Conservation (phyloP, 1,140 invertebrate species). For the Ganaspis sp. region DNA sequence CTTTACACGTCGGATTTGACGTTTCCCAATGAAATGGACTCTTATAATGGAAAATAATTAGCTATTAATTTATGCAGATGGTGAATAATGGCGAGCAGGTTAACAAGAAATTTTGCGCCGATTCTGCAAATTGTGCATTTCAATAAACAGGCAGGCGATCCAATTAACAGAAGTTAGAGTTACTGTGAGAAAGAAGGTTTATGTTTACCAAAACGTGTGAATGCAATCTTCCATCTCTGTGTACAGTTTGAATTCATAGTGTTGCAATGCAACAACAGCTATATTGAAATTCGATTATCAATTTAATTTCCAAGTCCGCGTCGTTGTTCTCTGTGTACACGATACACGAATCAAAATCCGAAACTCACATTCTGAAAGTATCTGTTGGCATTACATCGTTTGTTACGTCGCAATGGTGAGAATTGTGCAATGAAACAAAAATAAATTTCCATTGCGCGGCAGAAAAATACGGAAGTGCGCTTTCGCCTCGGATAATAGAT, state of each 20-base stretch:
- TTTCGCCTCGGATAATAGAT: slow-evolving; percentile 64
- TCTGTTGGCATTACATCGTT: slow-evolving; percentile 45
- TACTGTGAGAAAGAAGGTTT: slow-evolving; percentile 1
- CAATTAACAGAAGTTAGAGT: neutral
- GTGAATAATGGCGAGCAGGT: too few relatives aligned
- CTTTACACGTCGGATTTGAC: too few relatives aligned
- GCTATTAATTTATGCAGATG: too few relatives aligned
- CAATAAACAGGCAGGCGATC: neutral
- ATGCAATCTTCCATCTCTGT: neutral
- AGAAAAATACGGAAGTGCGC: slow-evolving; percentile 56
- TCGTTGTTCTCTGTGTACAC: neutral
- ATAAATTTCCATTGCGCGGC: slow-evolving; percentile 55
- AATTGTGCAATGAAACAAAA: slow-evolving; percentile 54
- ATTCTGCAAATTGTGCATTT: neutral
- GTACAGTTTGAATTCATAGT: neutral
- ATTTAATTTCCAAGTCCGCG: slow-evolving; percentile 8
- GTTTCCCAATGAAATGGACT: too few relatives aligned
- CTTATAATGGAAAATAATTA: too few relatives aligned
- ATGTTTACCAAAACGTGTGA: neutral
- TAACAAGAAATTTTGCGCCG: neutral
- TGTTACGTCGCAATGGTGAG: slow-evolving; percentile 43
- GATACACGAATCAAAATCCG: slow-evolving; percentile 44
- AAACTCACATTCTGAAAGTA: slow-evolving; percentile 41
- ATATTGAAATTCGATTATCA: slow-evolving; percentile 21
- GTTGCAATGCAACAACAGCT: neutral